Base-by-base conservation (phyloP, 2,888 invertebrate species). In the Tineola bisselliella region DNA sequence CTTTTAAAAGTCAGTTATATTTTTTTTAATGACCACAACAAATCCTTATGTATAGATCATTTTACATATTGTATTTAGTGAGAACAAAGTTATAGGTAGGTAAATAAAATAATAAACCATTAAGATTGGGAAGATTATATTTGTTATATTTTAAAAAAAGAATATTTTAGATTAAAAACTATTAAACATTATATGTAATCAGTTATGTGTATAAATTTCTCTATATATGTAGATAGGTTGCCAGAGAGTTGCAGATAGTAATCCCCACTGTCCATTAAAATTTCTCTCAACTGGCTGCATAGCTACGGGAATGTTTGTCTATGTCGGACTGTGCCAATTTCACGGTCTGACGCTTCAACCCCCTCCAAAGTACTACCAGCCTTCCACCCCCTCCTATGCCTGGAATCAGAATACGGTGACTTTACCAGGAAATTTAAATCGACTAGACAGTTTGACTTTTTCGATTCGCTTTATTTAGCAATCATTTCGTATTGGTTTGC, bases 341-440 rank as follows among this genome's bases (percentile, higher is more conserved):
- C 84, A 86, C 78, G 84, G 80, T 81, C 84, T 81, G 75, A 77
- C 81, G 84, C 82, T 77, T 73, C 67, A 76, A 70, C 71, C 70
- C 77, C 80, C 81, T 79, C 18, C 15, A 17, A 13, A 57, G 4
- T 48, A 48, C 48, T 1, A 15, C 48, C 18, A 8, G 8, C 48
- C 17, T 10, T 8, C 56, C 18, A 30, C 19, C 13, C 56, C 48
- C 48, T n/a, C 15, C 48, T 13, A 17, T 13, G 15, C 17, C 15
- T 48, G 13, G 13, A 48, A 48, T 8, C 48, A 15, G 15, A 15
- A 48, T 13, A 48, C 6, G 31, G 15, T n/a, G 33, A 58, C 58
- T 33, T 58, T 58, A 33, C 17, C 33, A 58, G 33, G 19, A 58
- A 58, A 19, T 58, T 58, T 58, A 58, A 58, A 58, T 58, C 33